These are phyloP conservation scores for Sesamia inferens DNA, from an alignment of 2,888 invertebrate species.

Conservation along the genomic window DNA sequence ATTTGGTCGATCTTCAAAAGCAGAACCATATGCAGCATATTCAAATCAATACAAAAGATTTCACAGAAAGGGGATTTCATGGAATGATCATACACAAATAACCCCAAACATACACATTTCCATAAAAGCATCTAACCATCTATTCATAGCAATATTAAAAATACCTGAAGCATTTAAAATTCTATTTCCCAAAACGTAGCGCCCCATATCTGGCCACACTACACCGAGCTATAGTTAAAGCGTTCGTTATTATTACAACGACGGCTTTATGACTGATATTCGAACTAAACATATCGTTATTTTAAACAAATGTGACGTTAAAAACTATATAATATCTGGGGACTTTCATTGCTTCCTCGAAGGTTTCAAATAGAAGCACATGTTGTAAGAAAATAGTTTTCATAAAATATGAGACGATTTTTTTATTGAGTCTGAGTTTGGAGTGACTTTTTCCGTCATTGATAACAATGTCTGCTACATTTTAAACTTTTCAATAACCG, in stretches of 20 bases:
- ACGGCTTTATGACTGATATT: constrained; percentile 79
- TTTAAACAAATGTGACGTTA: constrained; percentile 76
- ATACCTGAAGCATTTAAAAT: constrained; percentile 12
- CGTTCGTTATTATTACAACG: constrained; percentile 76
- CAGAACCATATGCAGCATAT: background rate
- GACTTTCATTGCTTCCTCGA: constrained; percentile 72
- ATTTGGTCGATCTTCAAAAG: too few relatives aligned
- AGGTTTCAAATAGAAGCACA: constrained; percentile 42
- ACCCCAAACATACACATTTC: background rate
- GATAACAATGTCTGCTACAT: background rate
- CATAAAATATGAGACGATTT: constrained; percentile 42
- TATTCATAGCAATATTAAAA: constrained; percentile 1
- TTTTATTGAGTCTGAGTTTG: constrained; percentile 22
- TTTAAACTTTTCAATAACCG: background rate
- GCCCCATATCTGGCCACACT: constrained; percentile 45
- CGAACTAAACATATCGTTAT: constrained; percentile 73
- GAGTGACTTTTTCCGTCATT: background rate
- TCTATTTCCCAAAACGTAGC: constrained; percentile 26
- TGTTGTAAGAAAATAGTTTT: constrained; percentile 47
- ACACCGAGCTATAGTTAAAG: constrained; percentile 65
- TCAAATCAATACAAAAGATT: background rate
- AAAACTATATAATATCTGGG: constrained; percentile 66
- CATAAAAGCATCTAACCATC: background rate
- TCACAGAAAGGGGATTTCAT: background rate
- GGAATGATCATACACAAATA: background rate